Evolutionary conservation across 1,140 invertebrate species (phyloP).

Genomic region (Mylabris phalerata): DNA sequence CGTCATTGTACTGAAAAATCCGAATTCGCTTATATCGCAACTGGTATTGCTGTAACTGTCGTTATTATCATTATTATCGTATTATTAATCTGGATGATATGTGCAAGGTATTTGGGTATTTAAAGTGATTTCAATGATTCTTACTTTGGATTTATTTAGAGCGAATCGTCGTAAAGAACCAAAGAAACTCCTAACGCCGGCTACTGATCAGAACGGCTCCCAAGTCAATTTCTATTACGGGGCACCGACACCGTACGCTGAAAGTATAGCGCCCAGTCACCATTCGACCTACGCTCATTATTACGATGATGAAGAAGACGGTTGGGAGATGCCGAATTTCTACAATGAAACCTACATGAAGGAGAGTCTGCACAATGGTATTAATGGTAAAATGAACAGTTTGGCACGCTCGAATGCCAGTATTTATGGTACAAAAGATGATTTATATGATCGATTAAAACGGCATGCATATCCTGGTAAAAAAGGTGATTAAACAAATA

Average conservation of each 20-base stretch:
- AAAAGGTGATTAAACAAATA: constrained; percentile 61
- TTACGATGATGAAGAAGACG: constrained; percentile 91
- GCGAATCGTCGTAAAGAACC: constrained; percentile 76
- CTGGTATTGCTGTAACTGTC: constrained; percentile 84
- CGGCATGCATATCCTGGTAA: constrained; percentile 93
- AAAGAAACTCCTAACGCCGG: constrained; percentile 78
- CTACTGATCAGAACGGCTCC: constrained; percentile 80
- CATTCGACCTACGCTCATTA: constrained; percentile 94
- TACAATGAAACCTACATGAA: constrained; percentile 97
- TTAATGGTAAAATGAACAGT: constrained; percentile 78
- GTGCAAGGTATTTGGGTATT: constrained; percentile 63
- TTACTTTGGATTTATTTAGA: constrained; percentile 45
- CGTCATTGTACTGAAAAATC: constrained; percentile 84
- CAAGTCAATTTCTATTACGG: constrained; percentile 96
- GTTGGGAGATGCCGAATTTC: constrained; percentile 96
- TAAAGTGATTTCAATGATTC: background rate
- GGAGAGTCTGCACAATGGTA: constrained; percentile 74
- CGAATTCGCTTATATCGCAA: constrained; percentile 90
- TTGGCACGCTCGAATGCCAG: constrained; percentile 85
- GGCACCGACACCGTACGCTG: constrained; percentile 84
- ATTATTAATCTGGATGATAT: constrained; percentile 94
- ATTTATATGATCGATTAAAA: constrained; percentile 91
- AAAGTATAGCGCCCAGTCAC: constrained; percentile 89
- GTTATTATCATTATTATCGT: constrained; percentile 88
- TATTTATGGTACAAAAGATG: constrained; percentile 92